Percentiles rank a stretch among this genome's conserved stretches.
These are phyloP conservation scores for Falcunculus frontatus DNA, from an alignment of 2,113 vertebrate genomes.

Conservation along the genomic window DNA sequence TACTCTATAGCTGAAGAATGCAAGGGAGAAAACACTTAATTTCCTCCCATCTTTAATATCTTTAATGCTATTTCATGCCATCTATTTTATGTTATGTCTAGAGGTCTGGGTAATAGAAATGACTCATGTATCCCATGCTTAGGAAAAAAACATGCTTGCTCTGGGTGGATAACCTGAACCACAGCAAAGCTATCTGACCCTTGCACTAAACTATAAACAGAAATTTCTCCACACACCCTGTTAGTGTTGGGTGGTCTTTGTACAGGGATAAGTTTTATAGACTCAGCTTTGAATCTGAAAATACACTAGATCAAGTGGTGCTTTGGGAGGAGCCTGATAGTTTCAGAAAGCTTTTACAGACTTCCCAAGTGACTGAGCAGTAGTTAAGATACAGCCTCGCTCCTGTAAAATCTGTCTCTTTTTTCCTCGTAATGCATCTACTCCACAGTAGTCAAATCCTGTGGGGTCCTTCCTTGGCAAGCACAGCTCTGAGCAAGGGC, in stretches of 20 bases:
- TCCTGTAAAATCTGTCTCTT: background rate
- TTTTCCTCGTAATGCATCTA: background rate
- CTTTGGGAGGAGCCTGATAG: slow-evolving; percentile 14
- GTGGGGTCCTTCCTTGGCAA: background rate
- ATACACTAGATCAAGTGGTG: background rate
- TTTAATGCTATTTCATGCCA: slow-evolving; percentile 5
- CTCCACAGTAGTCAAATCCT: background rate
- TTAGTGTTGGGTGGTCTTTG: slow-evolving; percentile 7
- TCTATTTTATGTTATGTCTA: slow-evolving; percentile 44
- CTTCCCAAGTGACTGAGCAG: slow-evolving; percentile 20
- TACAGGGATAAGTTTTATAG: background rate
- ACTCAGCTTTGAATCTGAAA: slow-evolving; percentile 23
- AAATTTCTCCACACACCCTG: background rate
- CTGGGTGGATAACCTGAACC: slow-evolving; percentile 30
- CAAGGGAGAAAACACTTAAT: background rate
- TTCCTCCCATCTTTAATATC: slow-evolving; percentile 19
- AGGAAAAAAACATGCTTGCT: background rate
- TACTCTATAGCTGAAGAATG: slow-evolving; percentile 39
- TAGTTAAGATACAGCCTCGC: background rate
- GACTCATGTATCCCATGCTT: slow-evolving; percentile 33
- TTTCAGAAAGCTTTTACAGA: slow-evolving; percentile 51
- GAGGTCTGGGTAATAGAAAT: slow-evolving; percentile 18
- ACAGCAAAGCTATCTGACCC: background rate
- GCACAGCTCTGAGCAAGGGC: background rate
- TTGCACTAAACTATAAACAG: background rate